A percentile compares a stretch with the other conserved stretches of the same genome.
phyloP scores from a whole-genome alignment of 30 jellyfish, hydroid and myxozoan genomes.

The Pseudorhiza aurosa region DNA sequence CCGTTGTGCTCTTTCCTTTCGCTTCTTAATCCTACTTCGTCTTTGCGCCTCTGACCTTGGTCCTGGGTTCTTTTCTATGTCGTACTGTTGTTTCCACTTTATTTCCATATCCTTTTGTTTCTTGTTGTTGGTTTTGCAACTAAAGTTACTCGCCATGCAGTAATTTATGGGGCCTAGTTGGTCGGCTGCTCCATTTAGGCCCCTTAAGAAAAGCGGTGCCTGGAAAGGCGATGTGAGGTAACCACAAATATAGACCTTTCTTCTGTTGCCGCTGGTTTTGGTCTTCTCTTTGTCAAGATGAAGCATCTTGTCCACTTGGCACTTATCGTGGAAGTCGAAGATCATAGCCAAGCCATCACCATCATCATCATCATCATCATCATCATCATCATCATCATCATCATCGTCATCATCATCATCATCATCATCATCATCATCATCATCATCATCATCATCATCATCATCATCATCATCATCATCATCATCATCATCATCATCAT shows the following conservation, averaged over 20 bases:
- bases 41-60: not conserved
- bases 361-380: constrained; percentile 9
- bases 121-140: not conserved
- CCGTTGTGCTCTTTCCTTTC: not conserved
- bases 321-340: constrained; percentile 3
- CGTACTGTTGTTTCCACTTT: not conserved
- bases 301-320: constrained; percentile 1
- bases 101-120: not conserved
- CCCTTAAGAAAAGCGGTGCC: not conserved
- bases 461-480: too few relatives aligned
- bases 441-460: too few relatives aligned
- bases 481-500: too few relatives aligned
- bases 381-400: constrained; percentile 11
- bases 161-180: not conserved
- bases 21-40: not conserved
- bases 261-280: not conserved
- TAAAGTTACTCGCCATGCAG: constrained; percentile 3
- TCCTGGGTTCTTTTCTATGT: not conserved
- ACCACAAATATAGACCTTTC: not conserved
- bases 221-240: not conserved
- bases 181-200: constrained; percentile 9
- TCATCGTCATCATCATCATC: not conserved
- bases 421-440: too few relatives aligned
- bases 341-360: constrained; percentile 10
- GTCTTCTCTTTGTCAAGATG: not conserved